These are phyloP conservation scores for Acanthochromis polyacanthus DNA, from an alignment of 2,113 vertebrate genomes.

Conservation along the genomic window DNA sequence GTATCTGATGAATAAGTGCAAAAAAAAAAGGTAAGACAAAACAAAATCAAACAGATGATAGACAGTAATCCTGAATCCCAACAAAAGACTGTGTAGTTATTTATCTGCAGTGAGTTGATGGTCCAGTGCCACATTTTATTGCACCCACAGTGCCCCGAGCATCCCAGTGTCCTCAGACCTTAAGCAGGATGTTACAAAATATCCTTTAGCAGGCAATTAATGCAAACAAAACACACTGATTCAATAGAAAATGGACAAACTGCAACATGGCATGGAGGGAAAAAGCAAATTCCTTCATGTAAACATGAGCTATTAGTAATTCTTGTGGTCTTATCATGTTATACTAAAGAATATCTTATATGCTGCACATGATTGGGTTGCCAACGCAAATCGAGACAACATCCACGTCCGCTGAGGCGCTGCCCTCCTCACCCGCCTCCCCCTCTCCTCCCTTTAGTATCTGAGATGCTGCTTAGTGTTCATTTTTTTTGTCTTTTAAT, in stretches of 20 bases:
- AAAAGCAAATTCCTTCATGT: no score
- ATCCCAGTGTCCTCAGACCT: conserved; percentile 11
- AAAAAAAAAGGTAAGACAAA: no score
- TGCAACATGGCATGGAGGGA: not conserved
- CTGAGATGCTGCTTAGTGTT: conserved; percentile 44
- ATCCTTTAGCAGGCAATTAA: not conserved
- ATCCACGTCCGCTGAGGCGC: conserved; percentile 1
- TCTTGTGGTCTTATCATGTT: no score
- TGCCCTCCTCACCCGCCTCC: not conserved
- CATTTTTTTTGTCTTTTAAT: conserved; percentile 43
- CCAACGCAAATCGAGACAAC: not conserved
- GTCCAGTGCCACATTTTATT: conserved; percentile 6
- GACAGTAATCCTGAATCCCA: not conserved
- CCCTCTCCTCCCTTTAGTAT: conserved; percentile 1
- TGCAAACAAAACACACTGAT: not conserved
- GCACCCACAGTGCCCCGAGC: conserved; percentile 11
- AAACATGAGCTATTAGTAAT: no score
- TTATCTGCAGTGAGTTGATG: not conserved
- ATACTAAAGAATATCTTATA: not conserved
- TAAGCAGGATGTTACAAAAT: not conserved
- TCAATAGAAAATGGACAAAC: not conserved
- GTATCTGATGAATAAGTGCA: no score
- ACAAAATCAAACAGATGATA: no score
- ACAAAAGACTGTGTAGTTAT: conserved; percentile 8
- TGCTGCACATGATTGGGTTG: not conserved